Percentiles rank a stretch among this genome's conserved stretches.
Evolutionary conservation across 2,113 vertebrate genomes (phyloP).

Genomic region (Sylvicapra grimmia): DNA sequence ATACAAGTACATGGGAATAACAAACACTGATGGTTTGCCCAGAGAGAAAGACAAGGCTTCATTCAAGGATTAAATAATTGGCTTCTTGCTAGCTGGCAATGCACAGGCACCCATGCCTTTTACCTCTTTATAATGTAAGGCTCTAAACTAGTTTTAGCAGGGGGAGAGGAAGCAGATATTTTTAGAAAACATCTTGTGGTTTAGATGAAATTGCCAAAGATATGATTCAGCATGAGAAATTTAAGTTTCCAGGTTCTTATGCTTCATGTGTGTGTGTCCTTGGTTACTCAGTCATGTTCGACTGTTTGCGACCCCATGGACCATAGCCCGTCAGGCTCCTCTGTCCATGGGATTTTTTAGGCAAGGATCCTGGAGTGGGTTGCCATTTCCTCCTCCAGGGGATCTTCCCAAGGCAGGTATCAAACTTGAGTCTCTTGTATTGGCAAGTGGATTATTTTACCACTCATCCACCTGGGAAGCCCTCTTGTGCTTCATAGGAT

Average conservation of each 20-base stretch:
- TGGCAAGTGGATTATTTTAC: background rate
- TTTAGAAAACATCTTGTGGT: slow-evolving; percentile 29
- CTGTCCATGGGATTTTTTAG: background rate
- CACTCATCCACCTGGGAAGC: background rate
- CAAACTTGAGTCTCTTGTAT: background rate
- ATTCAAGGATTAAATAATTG: slow-evolving; percentile 26
- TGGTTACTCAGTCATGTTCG: background rate
- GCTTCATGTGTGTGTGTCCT: background rate
- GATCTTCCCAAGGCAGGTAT: background rate
- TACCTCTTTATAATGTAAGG: slow-evolving; percentile 14
- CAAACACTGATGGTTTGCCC: slow-evolving; percentile 31
- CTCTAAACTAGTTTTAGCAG: background rate
- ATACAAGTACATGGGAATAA: background rate
- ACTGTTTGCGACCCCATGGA: background rate
- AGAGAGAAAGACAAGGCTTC: background rate
- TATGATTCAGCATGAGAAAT: background rate
- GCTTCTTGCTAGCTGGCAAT: background rate
- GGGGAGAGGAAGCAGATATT: background rate
- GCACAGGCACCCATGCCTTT: background rate
- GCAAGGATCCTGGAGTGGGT: background rate
- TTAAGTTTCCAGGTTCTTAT: background rate
- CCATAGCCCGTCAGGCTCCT: background rate
- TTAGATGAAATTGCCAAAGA: slow-evolving; percentile 25
- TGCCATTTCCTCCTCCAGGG: background rate
- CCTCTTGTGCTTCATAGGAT: background rate